These are phyloP conservation scores for Amphipoea oculea DNA, from an alignment of 2,888 invertebrate species.

Conservation along the genomic window DNA sequence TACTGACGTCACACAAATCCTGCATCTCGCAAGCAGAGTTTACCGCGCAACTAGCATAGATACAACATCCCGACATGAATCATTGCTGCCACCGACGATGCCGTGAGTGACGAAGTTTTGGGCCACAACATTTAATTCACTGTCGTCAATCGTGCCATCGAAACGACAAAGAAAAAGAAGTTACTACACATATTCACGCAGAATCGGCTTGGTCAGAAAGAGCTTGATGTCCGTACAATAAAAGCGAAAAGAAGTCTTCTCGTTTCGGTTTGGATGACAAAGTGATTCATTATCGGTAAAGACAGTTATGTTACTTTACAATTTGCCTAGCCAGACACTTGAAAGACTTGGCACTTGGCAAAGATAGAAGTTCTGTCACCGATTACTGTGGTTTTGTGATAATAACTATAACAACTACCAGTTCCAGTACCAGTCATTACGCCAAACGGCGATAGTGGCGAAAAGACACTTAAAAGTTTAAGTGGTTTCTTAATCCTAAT, in stretches of 20 bases:
- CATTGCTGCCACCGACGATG: too few species aligned
- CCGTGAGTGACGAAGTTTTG: not conserved
- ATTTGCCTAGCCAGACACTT: not conserved
- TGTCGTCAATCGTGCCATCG: not conserved
- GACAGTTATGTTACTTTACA: not conserved
- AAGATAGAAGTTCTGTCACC: not conserved
- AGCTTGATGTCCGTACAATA: not conserved
- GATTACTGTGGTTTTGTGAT: too few species aligned
- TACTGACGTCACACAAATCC: too few species aligned
- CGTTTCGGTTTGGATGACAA: not conserved
- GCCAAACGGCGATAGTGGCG: not conserved
- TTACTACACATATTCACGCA: not conserved
- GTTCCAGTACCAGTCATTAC: not conserved
- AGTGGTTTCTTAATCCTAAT: conserved; percentile 18
- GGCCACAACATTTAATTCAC: not conserved
- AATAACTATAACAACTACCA: not conserved
- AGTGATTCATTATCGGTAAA: too few species aligned
- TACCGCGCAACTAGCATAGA: too few species aligned
- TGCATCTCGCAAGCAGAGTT: too few species aligned
- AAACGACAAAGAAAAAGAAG: not conserved
- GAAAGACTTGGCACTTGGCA: not conserved
- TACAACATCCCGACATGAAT: too few species aligned
- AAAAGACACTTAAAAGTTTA: conserved; percentile 1
- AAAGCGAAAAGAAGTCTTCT: not conserved
- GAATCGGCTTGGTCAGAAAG: too few species aligned